These are phyloP conservation scores for Drosophila seclusa DNA, from an alignment of 2,888 invertebrate species.

Conservation along the genomic window DNA sequence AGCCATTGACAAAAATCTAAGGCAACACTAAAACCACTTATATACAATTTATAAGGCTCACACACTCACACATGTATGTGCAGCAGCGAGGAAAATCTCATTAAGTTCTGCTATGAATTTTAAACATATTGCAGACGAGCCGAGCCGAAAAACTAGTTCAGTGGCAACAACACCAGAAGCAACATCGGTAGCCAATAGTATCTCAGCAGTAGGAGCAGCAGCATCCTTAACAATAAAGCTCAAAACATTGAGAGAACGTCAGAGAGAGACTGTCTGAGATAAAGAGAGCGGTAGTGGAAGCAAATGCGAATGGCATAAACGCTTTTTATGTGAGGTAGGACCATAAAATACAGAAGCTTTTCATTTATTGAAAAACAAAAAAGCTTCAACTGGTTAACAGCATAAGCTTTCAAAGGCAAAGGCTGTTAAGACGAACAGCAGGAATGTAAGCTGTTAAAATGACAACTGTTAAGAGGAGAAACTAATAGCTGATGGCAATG, in stretches of 20 bases:
- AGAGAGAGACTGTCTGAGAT: background rate
- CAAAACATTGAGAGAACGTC: constrained; percentile 10
- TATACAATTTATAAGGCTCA: constrained; percentile 57
- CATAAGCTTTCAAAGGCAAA: background rate
- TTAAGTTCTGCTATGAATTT: constrained; percentile 78
- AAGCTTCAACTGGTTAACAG: constrained; percentile 27
- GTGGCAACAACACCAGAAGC: constrained; percentile 34
- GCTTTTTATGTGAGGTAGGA: constrained; percentile 69
- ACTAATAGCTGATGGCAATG: background rate
- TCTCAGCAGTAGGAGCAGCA: constrained; percentile 39
- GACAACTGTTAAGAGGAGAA: background rate
- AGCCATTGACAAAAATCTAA: constrained; percentile 54
- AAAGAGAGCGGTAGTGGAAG: constrained; percentile 1
- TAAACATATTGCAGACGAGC: constrained; percentile 70
- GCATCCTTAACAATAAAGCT: constrained; percentile 55
- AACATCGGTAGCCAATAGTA: constrained; percentile 60
- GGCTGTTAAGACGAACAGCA: background rate
- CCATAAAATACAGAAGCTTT: constrained; percentile 35
- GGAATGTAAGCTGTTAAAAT: background rate
- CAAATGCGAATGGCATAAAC: constrained; percentile 32
- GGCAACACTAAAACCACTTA: constrained; percentile 57
- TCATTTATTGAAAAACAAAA: constrained; percentile 6
- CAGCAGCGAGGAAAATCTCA: constrained; percentile 67
- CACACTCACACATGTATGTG: constrained; percentile 13
- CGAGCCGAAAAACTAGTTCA: constrained; percentile 69